Percentiles rank a stretch among this genome's conserved stretches.
phyloP scores from a whole-genome alignment of 2,113 vertebrate species.

The Lycocorax pyrrhopterus region DNA sequence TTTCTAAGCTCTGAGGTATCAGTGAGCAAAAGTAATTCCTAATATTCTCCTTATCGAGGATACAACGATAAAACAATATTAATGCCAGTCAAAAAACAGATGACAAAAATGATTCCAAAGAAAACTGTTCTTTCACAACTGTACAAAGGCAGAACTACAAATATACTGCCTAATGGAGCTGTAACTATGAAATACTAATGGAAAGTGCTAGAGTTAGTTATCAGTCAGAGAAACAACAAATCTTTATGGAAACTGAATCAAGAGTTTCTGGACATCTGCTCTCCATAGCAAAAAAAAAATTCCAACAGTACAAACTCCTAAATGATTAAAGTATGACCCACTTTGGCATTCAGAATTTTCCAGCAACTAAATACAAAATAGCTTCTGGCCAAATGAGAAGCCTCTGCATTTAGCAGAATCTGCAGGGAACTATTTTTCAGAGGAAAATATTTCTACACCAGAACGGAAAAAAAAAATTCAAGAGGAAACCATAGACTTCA shows the following conservation, averaged over 20 bases:
- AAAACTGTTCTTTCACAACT: background rate
- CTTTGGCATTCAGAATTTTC: slow-evolving; percentile 34
- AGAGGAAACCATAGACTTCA: background rate
- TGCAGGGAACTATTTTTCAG: slow-evolving; percentile 44
- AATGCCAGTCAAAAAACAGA: background rate
- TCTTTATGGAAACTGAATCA: background rate
- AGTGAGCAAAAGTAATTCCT: background rate
- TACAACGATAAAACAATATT: background rate
- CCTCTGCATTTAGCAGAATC: background rate
- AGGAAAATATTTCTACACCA: slow-evolving; percentile 30
- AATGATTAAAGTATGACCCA: background rate
- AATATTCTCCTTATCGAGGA: background rate
- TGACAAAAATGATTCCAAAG: background rate
- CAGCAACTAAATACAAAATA: slow-evolving; percentile 47
- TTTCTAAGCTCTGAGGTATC: background rate
- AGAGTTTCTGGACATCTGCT: slow-evolving; percentile 15
- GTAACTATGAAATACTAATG: background rate
- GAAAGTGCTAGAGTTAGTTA: background rate
- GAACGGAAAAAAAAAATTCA: background rate
- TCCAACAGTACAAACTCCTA: background rate
- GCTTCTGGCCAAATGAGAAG: slow-evolving; percentile 27
- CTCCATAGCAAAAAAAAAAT: background rate
- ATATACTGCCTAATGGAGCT: background rate
- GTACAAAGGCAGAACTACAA: background rate
- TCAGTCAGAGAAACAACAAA: background rate